phyloP scores from a whole-genome alignment of 2,797 vertebrate genomes.

The Balearica regulorum region DNA sequence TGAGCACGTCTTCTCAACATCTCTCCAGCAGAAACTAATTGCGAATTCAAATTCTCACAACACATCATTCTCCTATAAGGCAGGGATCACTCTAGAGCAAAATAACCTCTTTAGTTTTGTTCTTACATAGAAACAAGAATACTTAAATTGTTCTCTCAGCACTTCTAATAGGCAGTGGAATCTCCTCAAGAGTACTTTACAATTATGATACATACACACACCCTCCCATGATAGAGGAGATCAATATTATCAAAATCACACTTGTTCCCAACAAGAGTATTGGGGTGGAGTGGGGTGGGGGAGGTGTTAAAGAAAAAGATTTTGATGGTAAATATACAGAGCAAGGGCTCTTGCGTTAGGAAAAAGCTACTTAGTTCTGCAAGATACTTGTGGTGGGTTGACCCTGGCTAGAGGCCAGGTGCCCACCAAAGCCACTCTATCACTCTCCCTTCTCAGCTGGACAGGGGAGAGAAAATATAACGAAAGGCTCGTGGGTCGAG shows the following conservation, averaged over 20 bases:
- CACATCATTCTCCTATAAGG: neutral
- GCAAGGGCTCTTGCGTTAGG: neutral
- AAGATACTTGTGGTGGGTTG: neutral
- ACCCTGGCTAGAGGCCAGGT: too few species aligned
- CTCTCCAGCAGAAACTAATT: neutral
- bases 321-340: neutral
- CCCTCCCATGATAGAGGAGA: neutral
- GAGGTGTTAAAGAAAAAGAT: neutral
- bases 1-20: neutral
- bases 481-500: too few species aligned
- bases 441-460: too few species aligned
- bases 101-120: neutral
- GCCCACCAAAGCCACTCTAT: too few species aligned
- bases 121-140: neutral
- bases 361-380: neutral
- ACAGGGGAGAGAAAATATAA: too few species aligned
- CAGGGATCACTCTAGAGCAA: constrained; percentile 2
- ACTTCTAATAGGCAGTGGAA: neutral
- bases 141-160: neutral
- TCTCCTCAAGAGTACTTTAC: neutral
- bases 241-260: neutral
- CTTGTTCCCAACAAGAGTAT: neutral
- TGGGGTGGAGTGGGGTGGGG: neutral
- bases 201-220: neutral
- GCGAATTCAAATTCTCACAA: neutral